Evolutionary conservation across 2,797 vertebrate species (phyloP).

Genomic region (Alca torda): DNA sequence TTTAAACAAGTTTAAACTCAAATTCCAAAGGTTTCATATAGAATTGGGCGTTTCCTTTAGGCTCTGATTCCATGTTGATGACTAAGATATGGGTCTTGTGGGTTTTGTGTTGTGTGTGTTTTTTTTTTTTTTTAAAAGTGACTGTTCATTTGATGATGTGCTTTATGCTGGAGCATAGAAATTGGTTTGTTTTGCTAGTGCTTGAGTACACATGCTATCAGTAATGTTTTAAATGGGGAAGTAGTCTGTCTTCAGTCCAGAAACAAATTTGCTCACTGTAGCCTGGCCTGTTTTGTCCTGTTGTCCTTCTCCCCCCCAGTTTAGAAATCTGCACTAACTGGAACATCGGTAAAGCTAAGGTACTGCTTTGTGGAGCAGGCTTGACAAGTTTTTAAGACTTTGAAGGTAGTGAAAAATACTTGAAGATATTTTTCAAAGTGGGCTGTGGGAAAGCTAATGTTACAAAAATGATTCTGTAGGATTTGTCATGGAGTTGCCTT

Average conservation of each 20-base stretch:
- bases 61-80: background rate
- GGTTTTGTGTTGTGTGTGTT: background rate
- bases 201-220: background rate
- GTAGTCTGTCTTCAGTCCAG: background rate
- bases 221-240: background rate
- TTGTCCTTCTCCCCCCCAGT: background rate
- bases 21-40: background rate
- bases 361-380: background rate
- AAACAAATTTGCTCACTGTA: background rate
- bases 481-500: background rate
- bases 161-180: background rate
- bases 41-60: background rate
- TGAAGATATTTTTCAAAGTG: background rate
- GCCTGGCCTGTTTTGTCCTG: background rate
- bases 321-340: background rate
- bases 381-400: background rate
- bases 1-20: background rate
- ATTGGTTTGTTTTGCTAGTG: background rate
- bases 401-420: background rate
- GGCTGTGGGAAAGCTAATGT: background rate
- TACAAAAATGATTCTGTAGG: background rate
- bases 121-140: too few relatives aligned
- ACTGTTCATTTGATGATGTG: background rate
- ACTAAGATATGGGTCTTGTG: background rate
- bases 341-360: background rate